phyloP scores from a whole-genome alignment of 2,888 invertebrate genomes.

The Watsonalla cultraria region DNA sequence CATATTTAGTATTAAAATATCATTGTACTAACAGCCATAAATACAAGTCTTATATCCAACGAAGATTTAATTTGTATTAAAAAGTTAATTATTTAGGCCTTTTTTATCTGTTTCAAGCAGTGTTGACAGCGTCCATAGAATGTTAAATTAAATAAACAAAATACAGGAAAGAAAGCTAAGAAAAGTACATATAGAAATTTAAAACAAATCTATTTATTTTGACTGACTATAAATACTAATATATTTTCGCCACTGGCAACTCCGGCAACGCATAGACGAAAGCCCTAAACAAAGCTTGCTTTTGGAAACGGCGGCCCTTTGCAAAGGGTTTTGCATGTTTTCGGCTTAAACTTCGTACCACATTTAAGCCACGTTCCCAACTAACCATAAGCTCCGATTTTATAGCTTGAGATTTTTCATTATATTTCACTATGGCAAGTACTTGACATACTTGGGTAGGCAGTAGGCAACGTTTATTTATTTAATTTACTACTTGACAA shows the following conservation, averaged over 20 bases:
- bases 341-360: constrained; percentile 57
- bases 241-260: constrained; percentile 15
- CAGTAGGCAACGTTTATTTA: too few relatives aligned
- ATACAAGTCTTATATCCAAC: too few relatives aligned
- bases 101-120: not conserved
- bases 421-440: not conserved
- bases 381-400: constrained; percentile 54
- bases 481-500: too few relatives aligned
- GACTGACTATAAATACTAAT: constrained; percentile 9
- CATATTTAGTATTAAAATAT: too few relatives aligned
- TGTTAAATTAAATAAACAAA: not conserved
- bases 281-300: constrained; percentile 37
- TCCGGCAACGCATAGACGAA: constrained; percentile 33
- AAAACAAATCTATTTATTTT: not conserved
- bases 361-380: constrained; percentile 47
- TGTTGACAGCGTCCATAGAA: not conserved
- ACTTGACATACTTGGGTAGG: too few relatives aligned
- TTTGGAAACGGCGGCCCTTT: constrained; percentile 43
- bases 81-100: too few relatives aligned
- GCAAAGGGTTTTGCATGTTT: constrained; percentile 46
- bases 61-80: too few relatives aligned
- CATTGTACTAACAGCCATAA: too few relatives aligned
- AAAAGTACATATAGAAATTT: constrained; percentile 1
- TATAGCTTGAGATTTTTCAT: constrained; percentile 47
- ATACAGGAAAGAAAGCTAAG: constrained; percentile 4